Evolutionary conservation across 2,113 vertebrate species (phyloP).

Genomic region (Crotophaga sulcirostris): DNA sequence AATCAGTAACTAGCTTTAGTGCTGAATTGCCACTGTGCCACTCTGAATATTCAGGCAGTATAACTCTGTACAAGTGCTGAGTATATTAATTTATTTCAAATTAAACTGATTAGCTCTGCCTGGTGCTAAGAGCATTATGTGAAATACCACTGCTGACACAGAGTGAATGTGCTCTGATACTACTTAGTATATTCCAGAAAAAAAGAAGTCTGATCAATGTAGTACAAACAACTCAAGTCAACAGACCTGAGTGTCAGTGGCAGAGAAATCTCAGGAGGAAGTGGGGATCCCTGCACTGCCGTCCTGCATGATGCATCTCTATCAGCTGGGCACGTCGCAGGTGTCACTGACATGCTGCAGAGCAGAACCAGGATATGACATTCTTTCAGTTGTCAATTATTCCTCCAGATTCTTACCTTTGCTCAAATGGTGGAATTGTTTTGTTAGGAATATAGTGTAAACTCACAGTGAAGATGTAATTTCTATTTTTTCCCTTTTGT

Average conservation of each 20-base stretch:
- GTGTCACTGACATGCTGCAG: slow-evolving; percentile 1
- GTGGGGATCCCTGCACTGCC: background rate
- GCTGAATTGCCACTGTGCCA: background rate
- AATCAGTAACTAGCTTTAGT: background rate
- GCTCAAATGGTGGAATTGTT: background rate
- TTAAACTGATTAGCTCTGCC: background rate
- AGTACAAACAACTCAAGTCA: background rate
- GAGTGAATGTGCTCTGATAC: background rate
- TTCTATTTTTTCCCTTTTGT: background rate
- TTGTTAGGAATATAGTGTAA: background rate
- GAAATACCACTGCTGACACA: background rate
- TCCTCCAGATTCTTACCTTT: background rate
- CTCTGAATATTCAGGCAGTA: background rate
- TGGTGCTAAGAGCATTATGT: background rate
- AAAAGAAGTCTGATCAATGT: background rate
- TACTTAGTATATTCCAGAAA: background rate
- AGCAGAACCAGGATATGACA: background rate
- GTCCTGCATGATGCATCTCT: background rate
- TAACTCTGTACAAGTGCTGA: background rate
- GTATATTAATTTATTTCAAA: background rate
- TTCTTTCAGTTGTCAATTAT: background rate
- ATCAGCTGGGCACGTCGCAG: background rate
- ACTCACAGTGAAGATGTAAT: background rate
- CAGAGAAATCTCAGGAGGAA: background rate
- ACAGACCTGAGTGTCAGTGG: background rate